Evolutionary conservation across 2,797 vertebrate genomes (phyloP), one percentile per base, ranked within the genome.

Genomic region (Poecilia picta): DNA sequence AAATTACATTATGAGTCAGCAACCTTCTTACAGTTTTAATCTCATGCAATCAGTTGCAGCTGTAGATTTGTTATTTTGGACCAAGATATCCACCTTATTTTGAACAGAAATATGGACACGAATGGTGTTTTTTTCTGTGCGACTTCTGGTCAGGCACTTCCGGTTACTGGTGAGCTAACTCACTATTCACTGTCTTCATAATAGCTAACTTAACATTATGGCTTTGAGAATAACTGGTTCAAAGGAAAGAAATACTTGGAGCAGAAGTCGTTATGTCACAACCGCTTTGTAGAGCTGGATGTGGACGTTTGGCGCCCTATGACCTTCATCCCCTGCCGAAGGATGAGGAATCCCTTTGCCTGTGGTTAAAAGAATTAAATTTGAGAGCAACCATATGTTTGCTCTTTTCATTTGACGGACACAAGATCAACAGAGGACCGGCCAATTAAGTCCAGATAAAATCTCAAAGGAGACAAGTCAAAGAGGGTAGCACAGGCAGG

Each of bases 1-100:
- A 87, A 89, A 89, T 88, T 43, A 39, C 82, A 79, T 76, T 83
- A 70, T 70, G 75, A 45, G 28, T 82, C 76, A 78, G 79, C 57
- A 81, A 41, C 72, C 8, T 77, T 64, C 78, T 86, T 57, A 39
- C 47, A 33, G 59, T 46, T 80, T 46, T 33, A 68, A 71, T 84
- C 46, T 66, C n/a, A 70, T 74, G 81, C 81, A 85, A 72, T 83
- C 20, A 78, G 72, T 36, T 78, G 62, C 75, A 85, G 75, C 79
- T 86, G 80, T 31, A 74, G 73, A 75, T 74, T 73, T 82, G 77
- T 70, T 62, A 59, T 71, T 84, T 82, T 71, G 81, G 20, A 64
- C 73, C 78, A 85, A 79, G 79, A 90, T 83, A 62, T 57, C 53
- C 53, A 57, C 53, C 53, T 57, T 57, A 57, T 57, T 57, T 57